phyloP scores from a whole-genome alignment of 2,113 vertebrate genomes.

The Orthochromis malagaraziensis region DNA sequence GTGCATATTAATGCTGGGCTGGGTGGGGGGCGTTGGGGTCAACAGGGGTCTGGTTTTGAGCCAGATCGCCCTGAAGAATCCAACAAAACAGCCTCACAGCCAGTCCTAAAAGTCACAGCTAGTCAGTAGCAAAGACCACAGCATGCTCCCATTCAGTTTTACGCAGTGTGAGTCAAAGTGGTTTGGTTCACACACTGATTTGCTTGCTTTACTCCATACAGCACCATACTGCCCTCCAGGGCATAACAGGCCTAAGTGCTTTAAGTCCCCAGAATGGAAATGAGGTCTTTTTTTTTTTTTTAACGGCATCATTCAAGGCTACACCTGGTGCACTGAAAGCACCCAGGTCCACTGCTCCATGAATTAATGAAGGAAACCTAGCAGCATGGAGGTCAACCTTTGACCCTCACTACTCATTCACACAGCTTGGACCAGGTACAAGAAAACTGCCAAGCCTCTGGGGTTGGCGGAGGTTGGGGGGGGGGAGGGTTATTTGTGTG shows the following conservation, averaged over 20 bases:
- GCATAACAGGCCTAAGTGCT: slow-evolving; percentile 53
- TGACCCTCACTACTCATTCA: neutral
- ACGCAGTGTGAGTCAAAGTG: slow-evolving; percentile 29
- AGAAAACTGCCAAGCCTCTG: neutral
- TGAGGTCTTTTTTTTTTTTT: slow-evolving; percentile 1
- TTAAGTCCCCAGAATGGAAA: slow-evolving; percentile 56
- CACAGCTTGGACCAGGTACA: neutral
- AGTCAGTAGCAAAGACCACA: slow-evolving; percentile 8
- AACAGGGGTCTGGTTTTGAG: neutral
- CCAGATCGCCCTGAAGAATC: neutral
- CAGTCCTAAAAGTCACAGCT: neutral
- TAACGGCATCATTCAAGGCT: slow-evolving; percentile 49
- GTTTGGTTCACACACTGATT: slow-evolving; percentile 28
- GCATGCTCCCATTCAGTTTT: slow-evolving; percentile 7
- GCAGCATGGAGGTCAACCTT: slow-evolving; percentile 7
- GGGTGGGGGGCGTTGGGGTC: neutral
- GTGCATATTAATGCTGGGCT: slow-evolving; percentile 66
- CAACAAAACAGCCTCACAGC: neutral
- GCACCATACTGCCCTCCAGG: slow-evolving; percentile 43
- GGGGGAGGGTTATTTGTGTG: neutral
- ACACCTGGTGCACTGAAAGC: slow-evolving; percentile 46
- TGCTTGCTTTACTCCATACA: slow-evolving; percentile 31
- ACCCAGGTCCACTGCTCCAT: slow-evolving; percentile 7
- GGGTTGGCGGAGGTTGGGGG: neutral
- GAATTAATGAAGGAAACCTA: slow-evolving; percentile 47